Conservation (phyloP, 2,888 invertebrate genomes). For the Drosophila mimetica region DNA sequence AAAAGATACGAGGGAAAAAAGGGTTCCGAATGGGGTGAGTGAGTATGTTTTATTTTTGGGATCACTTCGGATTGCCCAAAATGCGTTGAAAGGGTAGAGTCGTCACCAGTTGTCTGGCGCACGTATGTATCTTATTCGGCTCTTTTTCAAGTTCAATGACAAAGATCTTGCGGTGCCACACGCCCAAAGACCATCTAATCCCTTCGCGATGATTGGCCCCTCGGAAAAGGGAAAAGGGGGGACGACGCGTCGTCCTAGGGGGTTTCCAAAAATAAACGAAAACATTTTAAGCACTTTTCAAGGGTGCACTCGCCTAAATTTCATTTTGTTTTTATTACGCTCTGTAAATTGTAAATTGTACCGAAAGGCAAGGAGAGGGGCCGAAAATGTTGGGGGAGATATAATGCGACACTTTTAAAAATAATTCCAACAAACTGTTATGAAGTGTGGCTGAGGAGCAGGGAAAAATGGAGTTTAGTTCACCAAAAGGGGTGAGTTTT, state of each 20-base stretch:
- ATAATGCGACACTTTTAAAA: constrained; percentile 55
- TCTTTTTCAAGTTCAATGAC: constrained; percentile 80
- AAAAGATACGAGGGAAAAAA: constrained; percentile 41
- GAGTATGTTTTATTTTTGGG: constrained; percentile 51
- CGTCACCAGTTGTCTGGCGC: constrained; percentile 12
- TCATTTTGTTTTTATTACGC: constrained; percentile 73
- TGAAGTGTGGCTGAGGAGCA: constrained; percentile 37
- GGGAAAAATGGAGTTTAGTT: constrained; percentile 20
- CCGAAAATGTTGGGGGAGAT: constrained; percentile 9
- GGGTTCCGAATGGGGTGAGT: constrained; percentile 29
- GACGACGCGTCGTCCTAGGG: constrained; percentile 4
- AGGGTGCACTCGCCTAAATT: constrained; percentile 52
- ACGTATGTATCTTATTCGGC: constrained; percentile 36
- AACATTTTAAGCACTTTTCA: constrained; percentile 66
- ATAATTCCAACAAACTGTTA: constrained; percentile 49
- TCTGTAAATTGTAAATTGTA: constrained; percentile 70
- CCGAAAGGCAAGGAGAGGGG: constrained; percentile 19
- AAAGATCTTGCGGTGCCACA: constrained; percentile 74
- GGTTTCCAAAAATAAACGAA: constrained; percentile 66
- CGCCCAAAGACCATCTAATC: constrained; percentile 63
- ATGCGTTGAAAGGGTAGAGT: constrained; percentile 68
- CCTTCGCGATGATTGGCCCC: constrained; percentile 63
- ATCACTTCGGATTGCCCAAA: constrained; percentile 56
- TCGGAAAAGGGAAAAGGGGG: constrained; percentile 24
- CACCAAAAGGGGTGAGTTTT: constrained; percentile 38